Conservation (phyloP, 2,888 invertebrate genomes). For the Drosophila mulleri region DNA sequence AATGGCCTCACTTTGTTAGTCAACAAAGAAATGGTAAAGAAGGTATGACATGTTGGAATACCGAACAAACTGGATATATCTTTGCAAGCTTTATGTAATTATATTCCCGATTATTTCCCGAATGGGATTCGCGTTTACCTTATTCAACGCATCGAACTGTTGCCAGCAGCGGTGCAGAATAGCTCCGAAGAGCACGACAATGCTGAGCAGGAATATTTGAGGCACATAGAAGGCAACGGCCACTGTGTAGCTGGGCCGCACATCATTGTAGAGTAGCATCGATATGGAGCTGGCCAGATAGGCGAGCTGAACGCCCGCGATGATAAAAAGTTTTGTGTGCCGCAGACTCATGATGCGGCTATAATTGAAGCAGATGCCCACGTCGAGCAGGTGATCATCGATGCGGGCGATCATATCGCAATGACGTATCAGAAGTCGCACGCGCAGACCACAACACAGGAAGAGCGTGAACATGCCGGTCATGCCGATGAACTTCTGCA, state of each 20-base stretch:
- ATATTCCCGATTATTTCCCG: too few relatives aligned
- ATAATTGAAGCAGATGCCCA: slow-evolving; percentile 83
- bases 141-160: slow-evolving; percentile 78
- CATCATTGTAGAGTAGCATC: slow-evolving; percentile 77
- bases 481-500: slow-evolving; percentile 83
- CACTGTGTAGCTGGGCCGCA: slow-evolving; percentile 81
- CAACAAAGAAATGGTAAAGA: not conserved
- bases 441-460: slow-evolving; percentile 73
- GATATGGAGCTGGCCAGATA: slow-evolving; percentile 80
- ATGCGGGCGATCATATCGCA: slow-evolving; percentile 69
- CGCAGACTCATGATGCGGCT: slow-evolving; percentile 73
- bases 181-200: slow-evolving; percentile 79
- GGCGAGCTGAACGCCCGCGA: slow-evolving; percentile 67
- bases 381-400: slow-evolving; percentile 66
- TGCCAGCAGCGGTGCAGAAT: slow-evolving; percentile 77
- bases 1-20: not conserved
- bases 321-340: slow-evolving; percentile 66
- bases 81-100: too few relatives aligned
- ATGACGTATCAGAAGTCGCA: slow-evolving; percentile 69
- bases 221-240: slow-evolving; percentile 83
- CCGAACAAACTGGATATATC: too few relatives aligned
- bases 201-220: slow-evolving; percentile 79
- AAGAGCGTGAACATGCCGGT: slow-evolving; percentile 81
- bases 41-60: not conserved
- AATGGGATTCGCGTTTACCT: slow-evolving; percentile 76